Base-by-base conservation (phyloP, 2,113 vertebrate species). In the Agelaius phoeniceus region DNA sequence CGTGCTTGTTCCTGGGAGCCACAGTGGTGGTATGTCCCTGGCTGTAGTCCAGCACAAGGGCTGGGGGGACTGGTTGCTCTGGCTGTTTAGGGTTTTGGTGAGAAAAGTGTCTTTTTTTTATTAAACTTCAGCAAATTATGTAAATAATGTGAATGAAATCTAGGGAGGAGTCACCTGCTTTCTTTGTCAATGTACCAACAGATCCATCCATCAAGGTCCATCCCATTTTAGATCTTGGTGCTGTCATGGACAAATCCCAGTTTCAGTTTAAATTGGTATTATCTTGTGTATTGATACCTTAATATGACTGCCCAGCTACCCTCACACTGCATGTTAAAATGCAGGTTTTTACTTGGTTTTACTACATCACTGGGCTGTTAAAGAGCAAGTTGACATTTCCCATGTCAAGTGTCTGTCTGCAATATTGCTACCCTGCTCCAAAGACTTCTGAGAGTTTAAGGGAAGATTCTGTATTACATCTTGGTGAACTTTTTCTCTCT, bases 211-310 rank as follows among this genome's bases (percentile, higher is more conserved):
- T 73, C 46, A 44, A 66, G 14, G 11, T 86, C 67, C 23, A 51
- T 28, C 14, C 30, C 5, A 12, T 77, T 71, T 74, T 59, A 62
- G 16, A 62, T 46, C 26, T 24, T 27, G 58, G 16, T 26, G 20
- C 10, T 59, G 33, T 35, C 0, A 0, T 31, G 33, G 15, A 49
- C 15, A 49, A 17, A 22, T 66, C 12, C 10, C 37, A 66, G 41
- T 69, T 76, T 88, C 55, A 46, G 21, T 69, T 73, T 71, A 54
- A 76, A 19, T 3, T 54, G 26, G 9, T 65, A 39, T 20, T 76
- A 58, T 43, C 54, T 73, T 76, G 28, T 80, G 23, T 39, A n/a
- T 88, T 69, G 22, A 10, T 49, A 66, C 8, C 15, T 76, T 80
- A 37, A 39, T 71, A 65, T 26, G 30, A 69, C 7, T 43, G 15